Percentiles rank a stretch among this genome's conserved stretches.
phyloP scores from a whole-genome alignment of 2,797 vertebrate species.

The Melopsittacus undulatus region DNA sequence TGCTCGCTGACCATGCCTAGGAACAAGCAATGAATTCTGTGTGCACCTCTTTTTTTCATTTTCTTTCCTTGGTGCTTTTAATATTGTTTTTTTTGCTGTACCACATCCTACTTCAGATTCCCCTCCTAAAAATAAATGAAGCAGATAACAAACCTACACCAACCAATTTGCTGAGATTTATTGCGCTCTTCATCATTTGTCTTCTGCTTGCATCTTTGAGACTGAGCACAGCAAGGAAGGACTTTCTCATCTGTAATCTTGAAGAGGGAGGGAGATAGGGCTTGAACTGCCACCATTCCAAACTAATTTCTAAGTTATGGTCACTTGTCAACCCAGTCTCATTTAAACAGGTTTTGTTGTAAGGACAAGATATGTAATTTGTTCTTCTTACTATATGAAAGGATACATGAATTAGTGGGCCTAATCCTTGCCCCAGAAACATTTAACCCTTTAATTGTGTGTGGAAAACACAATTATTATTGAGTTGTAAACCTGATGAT shows the following conservation, averaged over 20 bases:
- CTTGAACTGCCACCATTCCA: not conserved
- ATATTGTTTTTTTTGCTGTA: not conserved
- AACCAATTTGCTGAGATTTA: not conserved
- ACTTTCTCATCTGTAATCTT: not conserved
- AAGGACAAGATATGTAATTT: not conserved
- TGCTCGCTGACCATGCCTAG: not conserved
- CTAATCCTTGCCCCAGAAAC: not conserved
- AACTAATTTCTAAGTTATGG: not conserved
- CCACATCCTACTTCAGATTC: not conserved
- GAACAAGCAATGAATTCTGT: not conserved
- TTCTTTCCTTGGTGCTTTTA: not conserved
- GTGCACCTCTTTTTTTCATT: not conserved
- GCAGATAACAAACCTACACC: not conserved
- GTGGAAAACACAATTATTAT: not conserved
- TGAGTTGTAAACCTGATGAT: not conserved
- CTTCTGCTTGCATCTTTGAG: not conserved
- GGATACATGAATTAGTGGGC: not conserved
- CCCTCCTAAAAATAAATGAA: not conserved
- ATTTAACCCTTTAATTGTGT: not conserved
- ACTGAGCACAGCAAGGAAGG: not conserved
- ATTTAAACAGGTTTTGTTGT: not conserved
- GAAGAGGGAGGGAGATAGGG: not conserved
- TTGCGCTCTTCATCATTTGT: not conserved
- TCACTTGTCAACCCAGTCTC: not conserved
- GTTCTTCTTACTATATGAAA: not conserved